Conservation (phyloP, 1,140 invertebrate genomes). For the Oscheius sp. region DNA sequence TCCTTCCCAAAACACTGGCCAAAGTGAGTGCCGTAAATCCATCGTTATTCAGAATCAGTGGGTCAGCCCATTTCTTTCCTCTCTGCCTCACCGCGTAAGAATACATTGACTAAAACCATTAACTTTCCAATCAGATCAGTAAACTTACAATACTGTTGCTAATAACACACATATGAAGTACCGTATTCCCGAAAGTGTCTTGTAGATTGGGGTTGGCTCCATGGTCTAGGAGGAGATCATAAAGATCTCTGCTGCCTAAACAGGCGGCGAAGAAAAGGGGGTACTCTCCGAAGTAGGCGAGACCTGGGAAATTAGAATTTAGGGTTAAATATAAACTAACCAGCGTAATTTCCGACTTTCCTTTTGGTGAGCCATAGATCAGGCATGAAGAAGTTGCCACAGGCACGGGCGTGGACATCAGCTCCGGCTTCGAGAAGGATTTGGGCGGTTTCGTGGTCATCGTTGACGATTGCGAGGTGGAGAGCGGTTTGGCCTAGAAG, state of each 20-base stretch:
- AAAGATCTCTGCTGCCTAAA: conserved; percentile 92
- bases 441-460: conserved; percentile 88
- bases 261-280: conserved; percentile 93
- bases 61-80: conserved; percentile 83
- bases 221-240: conserved; percentile 85
- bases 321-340: neutral
- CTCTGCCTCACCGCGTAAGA: conserved; percentile 91
- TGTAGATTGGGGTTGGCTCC: conserved; percentile 87
- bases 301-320: conserved; percentile 25
- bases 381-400: conserved; percentile 70
- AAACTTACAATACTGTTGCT: conserved; percentile 82
- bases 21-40: conserved; percentile 90
- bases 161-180: conserved; percentile 96
- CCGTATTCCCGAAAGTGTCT: conserved; percentile 74
- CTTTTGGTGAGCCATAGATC: conserved; percentile 77
- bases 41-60: conserved; percentile 78
- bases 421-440: conserved; percentile 80
- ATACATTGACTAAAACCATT: conserved; percentile 82
- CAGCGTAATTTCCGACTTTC: conserved; percentile 83
- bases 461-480: conserved; percentile 92
- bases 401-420: conserved; percentile 84
- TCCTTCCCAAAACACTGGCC: conserved; percentile 88
- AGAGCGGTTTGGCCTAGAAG: conserved; percentile 75
- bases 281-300: conserved; percentile 71
- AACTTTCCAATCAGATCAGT: neutral